phyloP scores from a whole-genome alignment of 2,113 vertebrate species.

The Bubo blakistoni region DNA sequence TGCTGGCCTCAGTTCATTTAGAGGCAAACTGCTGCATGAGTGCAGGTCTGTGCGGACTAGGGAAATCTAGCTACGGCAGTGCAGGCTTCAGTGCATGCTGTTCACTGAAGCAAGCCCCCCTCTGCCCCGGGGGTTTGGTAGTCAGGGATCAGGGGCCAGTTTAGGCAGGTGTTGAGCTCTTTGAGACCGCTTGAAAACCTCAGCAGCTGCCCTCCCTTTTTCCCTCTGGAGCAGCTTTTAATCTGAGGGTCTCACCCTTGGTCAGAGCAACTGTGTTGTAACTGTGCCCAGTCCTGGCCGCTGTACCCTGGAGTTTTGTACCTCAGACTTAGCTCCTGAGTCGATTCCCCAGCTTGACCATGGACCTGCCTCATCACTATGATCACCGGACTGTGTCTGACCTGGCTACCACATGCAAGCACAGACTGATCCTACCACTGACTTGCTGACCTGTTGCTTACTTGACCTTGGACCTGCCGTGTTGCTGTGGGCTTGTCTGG shows the following conservation, averaged over 20 bases:
- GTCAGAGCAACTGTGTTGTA: fast-evolving
- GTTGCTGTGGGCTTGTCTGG: background rate
- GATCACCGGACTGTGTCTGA: background rate
- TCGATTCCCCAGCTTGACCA: background rate
- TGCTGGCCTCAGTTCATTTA: fast-evolving
- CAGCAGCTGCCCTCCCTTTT: background rate
- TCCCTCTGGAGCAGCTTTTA: background rate
- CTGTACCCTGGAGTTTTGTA: background rate
- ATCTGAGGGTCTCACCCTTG: background rate
- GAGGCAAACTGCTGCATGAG: background rate
- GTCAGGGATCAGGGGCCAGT: background rate
- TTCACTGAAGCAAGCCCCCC: background rate
- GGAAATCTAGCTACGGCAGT: background rate
- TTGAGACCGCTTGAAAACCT: background rate
- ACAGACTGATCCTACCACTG: background rate
- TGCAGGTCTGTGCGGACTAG: background rate
- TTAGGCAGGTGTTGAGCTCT: background rate
- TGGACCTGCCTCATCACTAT: background rate
- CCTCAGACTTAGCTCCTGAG: background rate
- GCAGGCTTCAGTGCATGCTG: fast-evolving
- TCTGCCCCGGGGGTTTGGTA: background rate
- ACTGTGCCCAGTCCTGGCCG: background rate
- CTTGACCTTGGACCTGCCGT: background rate
- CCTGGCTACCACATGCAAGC: background rate
- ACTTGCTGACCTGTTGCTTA: background rate